These are phyloP conservation scores for Basileuterus tristriatus DNA, from an alignment of 2,797 vertebrate genomes.

Conservation along the genomic window DNA sequence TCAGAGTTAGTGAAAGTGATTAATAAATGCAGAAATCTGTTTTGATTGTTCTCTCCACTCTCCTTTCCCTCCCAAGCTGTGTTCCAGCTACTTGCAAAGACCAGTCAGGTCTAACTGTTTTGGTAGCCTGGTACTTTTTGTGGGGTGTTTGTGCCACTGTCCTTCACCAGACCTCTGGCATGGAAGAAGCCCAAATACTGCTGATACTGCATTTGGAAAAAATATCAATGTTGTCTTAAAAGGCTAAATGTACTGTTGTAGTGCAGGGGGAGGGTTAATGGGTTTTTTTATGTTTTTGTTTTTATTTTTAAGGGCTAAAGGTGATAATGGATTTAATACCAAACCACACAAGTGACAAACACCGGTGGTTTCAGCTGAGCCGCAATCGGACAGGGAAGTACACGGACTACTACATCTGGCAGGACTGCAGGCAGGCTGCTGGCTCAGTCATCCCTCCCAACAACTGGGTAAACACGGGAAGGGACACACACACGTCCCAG, in stretches of 20 bases:
- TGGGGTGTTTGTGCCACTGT: not conserved
- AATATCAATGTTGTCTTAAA: not conserved
- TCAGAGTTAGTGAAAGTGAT: not conserved
- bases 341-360: constrained; percentile 94
- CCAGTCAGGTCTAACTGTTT: not conserved
- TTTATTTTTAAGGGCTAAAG: constrained; percentile 84
- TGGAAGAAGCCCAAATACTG: not conserved
- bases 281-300: not conserved
- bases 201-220: not conserved
- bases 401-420: constrained; percentile 92
- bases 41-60: not conserved
- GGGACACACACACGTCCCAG: not conserved
- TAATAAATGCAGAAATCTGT: not conserved
- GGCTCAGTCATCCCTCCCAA: constrained; percentile 80
- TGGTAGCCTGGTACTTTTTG: not conserved
- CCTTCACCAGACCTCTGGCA: not conserved
- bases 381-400: constrained; percentile 83
- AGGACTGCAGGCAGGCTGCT: constrained; percentile 74
- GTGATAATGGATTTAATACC: constrained; percentile 96
- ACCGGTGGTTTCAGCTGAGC: constrained; percentile 93
- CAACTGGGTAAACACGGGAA: constrained; percentile 87
- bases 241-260: not conserved
- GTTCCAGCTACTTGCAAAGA: not conserved
- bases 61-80: not conserved
- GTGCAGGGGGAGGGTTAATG: too few relatives aligned